Percentiles rank a stretch among this genome's conserved stretches.
These are phyloP conservation scores for Siniperca knerii DNA, from an alignment of 2,113 vertebrate genomes.

Conservation along the genomic window DNA sequence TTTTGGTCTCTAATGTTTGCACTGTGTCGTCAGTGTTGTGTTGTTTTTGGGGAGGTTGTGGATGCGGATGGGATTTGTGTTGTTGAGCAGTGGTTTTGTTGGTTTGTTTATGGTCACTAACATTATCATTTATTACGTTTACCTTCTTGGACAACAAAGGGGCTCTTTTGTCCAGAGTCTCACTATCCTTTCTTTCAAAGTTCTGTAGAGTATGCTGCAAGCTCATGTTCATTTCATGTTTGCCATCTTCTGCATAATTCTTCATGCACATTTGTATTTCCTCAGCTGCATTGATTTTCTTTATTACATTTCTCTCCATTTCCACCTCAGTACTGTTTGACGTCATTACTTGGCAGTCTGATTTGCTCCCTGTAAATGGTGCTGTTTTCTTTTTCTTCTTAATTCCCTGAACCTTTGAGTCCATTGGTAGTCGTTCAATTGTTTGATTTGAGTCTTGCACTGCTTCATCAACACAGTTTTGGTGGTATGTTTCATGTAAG, in stretches of 20 bases:
- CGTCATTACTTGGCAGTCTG: constrained; percentile 24
- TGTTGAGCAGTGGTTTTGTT: constrained; percentile 30
- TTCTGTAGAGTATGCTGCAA: constrained; percentile 64
- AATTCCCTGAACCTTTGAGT: constrained; percentile 40
- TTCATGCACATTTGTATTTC: constrained; percentile 75
- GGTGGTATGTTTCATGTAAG: constrained; percentile 14
- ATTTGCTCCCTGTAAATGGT: constrained; percentile 7
- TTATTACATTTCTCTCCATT: constrained; percentile 74
- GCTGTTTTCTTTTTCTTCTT: constrained; percentile 30
- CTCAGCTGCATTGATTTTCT: constrained; percentile 75
- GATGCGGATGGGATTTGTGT: constrained; percentile 15
- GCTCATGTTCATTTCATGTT: constrained; percentile 64
- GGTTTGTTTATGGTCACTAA: constrained; percentile 24
- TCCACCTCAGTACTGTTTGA: constrained; percentile 26
- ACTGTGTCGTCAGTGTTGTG: not conserved
- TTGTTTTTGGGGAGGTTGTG: constrained; percentile 5
- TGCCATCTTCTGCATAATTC: constrained; percentile 60
- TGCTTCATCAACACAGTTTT: not conserved
- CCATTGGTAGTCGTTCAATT: constrained; percentile 15
- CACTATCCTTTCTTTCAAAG: constrained; percentile 71
- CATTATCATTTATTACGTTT: constrained; percentile 42
- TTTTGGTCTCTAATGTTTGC: constrained; percentile 13
- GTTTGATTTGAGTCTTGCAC: constrained; percentile 22
- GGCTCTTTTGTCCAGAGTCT: constrained; percentile 34
- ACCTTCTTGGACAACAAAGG: constrained; percentile 62